These are phyloP conservation scores for Hydractinia symbiolongicarpus DNA, from an alignment of 30 jellyfish, hydroid and myxozoan species.

Conservation along the genomic window DNA sequence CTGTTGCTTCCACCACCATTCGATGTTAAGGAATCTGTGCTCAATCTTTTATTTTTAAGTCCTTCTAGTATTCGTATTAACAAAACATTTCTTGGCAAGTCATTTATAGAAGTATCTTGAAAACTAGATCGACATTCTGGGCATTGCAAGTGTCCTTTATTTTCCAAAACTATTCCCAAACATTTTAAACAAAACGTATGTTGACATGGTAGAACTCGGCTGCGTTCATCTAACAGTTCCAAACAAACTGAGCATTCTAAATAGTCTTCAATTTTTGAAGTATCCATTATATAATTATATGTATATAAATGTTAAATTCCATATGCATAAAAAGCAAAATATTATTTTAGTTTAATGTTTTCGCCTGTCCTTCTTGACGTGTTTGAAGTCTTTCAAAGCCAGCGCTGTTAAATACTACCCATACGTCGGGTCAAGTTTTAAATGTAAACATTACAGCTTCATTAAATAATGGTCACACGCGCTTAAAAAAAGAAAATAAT, in stretches of 20 bases:
- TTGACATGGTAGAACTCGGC: conserved; percentile 87
- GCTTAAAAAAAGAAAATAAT: too few relatives aligned
- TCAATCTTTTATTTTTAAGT: conserved; percentile 8
- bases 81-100: conserved; percentile 66
- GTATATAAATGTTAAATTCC: too few relatives aligned
- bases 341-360: too few relatives aligned
- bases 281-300: conserved; percentile 34
- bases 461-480: too few relatives aligned
- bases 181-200: conserved; percentile 77
- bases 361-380: too few relatives aligned
- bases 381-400: too few relatives aligned
- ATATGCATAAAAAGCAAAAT: too few relatives aligned
- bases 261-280: conserved; percentile 37
- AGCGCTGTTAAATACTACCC: too few relatives aligned
- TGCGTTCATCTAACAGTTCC: conserved; percentile 70
- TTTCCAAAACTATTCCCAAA: conserved; percentile 41
- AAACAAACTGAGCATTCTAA: conserved; percentile 70
- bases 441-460: too few relatives aligned
- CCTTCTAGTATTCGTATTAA: conserved; percentile 58
- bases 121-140: conserved; percentile 78
- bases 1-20: too few relatives aligned
- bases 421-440: too few relatives aligned
- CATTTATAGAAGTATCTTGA: conserved; percentile 42
- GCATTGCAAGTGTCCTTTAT: conserved; percentile 72
- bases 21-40: neutral